Conservation (phyloP, 2,797 vertebrate species). For the Trematomus bernacchii region DNA sequence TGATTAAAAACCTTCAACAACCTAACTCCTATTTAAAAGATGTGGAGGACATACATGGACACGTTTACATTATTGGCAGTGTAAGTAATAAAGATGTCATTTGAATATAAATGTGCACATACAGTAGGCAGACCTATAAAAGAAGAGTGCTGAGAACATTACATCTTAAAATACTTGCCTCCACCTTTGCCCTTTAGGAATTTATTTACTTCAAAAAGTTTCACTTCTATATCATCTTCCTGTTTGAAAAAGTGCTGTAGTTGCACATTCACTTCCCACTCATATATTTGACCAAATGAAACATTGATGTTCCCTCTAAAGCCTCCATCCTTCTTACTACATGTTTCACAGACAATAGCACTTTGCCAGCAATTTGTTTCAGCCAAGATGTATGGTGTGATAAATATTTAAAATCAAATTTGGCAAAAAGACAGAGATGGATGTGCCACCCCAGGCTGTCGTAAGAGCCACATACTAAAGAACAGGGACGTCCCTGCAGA, state of each 20-base stretch:
- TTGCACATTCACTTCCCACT: constrained; percentile 80
- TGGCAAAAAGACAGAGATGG: constrained; percentile 99
- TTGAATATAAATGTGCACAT: constrained; percentile 10
- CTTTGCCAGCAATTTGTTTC: constrained; percentile 98
- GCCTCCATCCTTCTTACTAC: constrained; percentile 96
- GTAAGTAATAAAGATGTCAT: background rate
- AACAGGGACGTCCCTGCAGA: constrained; percentile 67
- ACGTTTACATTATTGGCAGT: constrained; percentile 6
- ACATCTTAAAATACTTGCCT: constrained; percentile 18
- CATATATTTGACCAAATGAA: constrained; percentile 98
- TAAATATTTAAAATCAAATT: constrained; percentile 99
- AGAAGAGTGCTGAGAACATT: constrained; percentile 1
- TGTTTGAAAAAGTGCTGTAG: constrained; percentile 73
- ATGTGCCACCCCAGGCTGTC: constrained; percentile 90
- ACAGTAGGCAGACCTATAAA: background rate
- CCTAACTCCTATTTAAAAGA: background rate
- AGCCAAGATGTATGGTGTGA: constrained; percentile 97
- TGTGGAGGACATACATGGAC: background rate
- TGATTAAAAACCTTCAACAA: background rate
- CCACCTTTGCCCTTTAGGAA: constrained; percentile 12
- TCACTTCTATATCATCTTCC: constrained; percentile 57
- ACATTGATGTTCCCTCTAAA: constrained; percentile 99
- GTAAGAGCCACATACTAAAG: constrained; percentile 81
- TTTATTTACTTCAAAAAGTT: constrained; percentile 61
- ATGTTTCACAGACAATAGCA: constrained; percentile 97